phyloP scores from a whole-genome alignment of 2,113 vertebrate genomes.

The Sciurus niger region DNA sequence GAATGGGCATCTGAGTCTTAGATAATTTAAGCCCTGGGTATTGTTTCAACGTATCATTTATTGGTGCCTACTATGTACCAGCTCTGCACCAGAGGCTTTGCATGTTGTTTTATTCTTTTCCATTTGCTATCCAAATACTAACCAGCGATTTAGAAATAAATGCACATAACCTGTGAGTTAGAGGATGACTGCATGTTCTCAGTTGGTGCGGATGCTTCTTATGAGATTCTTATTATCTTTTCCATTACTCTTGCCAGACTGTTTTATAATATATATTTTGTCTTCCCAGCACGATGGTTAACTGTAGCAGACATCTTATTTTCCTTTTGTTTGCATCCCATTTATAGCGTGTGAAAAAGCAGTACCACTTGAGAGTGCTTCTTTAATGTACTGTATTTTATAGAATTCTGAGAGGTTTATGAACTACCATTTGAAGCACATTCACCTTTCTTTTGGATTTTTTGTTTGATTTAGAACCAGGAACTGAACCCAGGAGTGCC shows the following conservation, averaged over 20 bases:
- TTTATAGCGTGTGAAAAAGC: neutral
- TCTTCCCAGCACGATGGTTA: constrained; percentile 9
- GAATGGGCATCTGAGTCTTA: neutral
- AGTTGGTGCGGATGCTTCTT: neutral
- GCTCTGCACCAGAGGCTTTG: neutral
- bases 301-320: constrained; percentile 7
- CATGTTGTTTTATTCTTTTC: neutral
- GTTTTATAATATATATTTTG: constrained; percentile 1
- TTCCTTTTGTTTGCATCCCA: neutral
- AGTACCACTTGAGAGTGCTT: neutral
- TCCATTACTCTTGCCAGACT: constrained; percentile 38
- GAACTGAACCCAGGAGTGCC: no score
- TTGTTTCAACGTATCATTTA: neutral
- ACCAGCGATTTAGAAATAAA: neutral
- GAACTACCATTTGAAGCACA: neutral
- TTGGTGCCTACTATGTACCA: neutral
- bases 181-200: neutral
- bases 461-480: no score
- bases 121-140: constrained; percentile 4
- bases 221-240: constrained; percentile 19
- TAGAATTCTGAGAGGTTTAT: constrained; percentile 6
- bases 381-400: neutral
- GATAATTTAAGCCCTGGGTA: neutral
- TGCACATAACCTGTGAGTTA: neutral
- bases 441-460: neutral